A percentile compares a stretch with the other conserved stretches of the same genome.
Conservation (phyloP, 2,797 vertebrate species). For the Sardinella longiceps region DNA sequence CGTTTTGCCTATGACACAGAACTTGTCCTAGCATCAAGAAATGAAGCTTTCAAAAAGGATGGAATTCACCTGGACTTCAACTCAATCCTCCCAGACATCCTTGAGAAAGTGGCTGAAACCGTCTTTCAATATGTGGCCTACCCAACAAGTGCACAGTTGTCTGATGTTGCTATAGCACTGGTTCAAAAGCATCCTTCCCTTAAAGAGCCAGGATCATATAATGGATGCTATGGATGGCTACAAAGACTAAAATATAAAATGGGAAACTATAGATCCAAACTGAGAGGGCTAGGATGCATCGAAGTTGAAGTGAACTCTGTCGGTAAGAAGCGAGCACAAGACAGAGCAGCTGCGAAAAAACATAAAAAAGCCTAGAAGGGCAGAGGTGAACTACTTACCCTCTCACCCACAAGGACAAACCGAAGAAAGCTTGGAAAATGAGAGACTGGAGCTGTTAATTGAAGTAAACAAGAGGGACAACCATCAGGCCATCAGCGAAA, state of each 20-base stretch:
- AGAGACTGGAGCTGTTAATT: background rate
- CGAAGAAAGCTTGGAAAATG: conserved; percentile 42
- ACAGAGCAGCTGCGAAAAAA: conserved; percentile 31
- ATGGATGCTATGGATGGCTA: conserved; percentile 46
- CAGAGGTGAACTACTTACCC: conserved; percentile 46
- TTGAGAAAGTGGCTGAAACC: conserved; percentile 42
- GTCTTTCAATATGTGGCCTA: conserved; percentile 52
- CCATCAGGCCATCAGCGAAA: background rate
- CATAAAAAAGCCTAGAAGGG: conserved; percentile 39
- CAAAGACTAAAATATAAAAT: conserved; percentile 46
- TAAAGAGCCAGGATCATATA: conserved; percentile 47
- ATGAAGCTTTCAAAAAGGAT: conserved; percentile 43
- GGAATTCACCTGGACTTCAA: conserved; percentile 40
- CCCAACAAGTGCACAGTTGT: conserved; percentile 34
- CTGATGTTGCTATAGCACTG: conserved; percentile 41
- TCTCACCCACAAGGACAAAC: conserved; percentile 50
- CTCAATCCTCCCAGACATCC: conserved; percentile 44
- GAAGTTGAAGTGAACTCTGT: conserved; percentile 45
- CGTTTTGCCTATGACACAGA: conserved; percentile 42
- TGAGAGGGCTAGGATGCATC: conserved; percentile 36
- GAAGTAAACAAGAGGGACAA: background rate
- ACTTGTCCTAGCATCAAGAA: conserved; percentile 45
- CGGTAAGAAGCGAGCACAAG: conserved; percentile 40
- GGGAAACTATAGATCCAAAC: conserved; percentile 46
- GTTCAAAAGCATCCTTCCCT: conserved; percentile 41